Evolutionary conservation across 2,888 invertebrate species (phyloP).

Genomic region (Drosophila testacea): DNA sequence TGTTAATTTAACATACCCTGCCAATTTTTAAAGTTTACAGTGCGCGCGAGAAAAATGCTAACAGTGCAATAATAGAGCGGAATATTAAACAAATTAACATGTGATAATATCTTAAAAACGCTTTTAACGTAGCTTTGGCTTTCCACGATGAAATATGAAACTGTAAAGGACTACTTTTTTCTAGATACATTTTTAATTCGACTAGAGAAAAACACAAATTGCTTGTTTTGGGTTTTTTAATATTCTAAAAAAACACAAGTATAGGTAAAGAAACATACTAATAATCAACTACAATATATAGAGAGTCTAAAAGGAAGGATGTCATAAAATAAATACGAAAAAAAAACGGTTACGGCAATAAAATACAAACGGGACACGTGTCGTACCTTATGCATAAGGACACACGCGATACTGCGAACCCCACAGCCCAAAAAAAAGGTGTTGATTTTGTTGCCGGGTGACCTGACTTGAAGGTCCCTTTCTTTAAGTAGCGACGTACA

Average conservation of each 20-base stretch:
- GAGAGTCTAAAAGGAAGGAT: slow-evolving; percentile 1
- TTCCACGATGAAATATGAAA: too few species aligned
- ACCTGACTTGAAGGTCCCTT: slow-evolving; percentile 38
- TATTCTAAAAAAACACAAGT: too few species aligned
- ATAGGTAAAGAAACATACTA: too few species aligned
- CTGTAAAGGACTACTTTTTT: too few species aligned
- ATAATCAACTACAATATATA: background rate
- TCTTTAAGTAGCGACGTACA: background rate
- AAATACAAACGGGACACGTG: slow-evolving; percentile 65
- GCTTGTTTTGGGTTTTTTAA: too few species aligned
- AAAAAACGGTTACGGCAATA: slow-evolving; percentile 42
- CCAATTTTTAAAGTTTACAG: slow-evolving; percentile 1
- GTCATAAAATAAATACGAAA: slow-evolving; percentile 7
- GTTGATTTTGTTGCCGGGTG: slow-evolving; percentile 54
- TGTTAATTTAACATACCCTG: slow-evolving; percentile 1
- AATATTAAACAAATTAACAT: background rate
- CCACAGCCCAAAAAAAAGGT: slow-evolving; percentile 55
- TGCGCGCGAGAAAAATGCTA: background rate
- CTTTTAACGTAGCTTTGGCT: too few species aligned
- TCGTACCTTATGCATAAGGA: slow-evolving; percentile 37
- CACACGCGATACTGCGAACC: slow-evolving; percentile 7
- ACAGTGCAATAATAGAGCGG: background rate
- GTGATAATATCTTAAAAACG: too few species aligned
- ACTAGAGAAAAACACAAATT: background rate
- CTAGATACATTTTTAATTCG: too few species aligned